Evolutionary conservation across 1,140 invertebrate species (phyloP), one percentile per base, ranked within the genome.

Genomic region (Pachypeltis micranthus): DNA sequence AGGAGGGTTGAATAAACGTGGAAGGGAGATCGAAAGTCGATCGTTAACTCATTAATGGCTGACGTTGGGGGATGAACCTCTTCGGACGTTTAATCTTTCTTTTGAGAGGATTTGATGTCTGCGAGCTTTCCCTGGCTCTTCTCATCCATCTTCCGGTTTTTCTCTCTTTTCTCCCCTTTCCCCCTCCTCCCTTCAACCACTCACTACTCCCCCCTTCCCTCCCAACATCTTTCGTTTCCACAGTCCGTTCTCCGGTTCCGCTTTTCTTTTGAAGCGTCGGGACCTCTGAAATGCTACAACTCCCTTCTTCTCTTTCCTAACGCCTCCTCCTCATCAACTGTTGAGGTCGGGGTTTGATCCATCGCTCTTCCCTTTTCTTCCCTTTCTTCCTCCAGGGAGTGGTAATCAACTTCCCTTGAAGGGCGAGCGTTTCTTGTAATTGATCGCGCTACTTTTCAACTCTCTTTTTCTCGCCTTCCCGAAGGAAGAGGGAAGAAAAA

Each of bases 41-140:
- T 62, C 61, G 61, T 62, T 62, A 62, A 62, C 61, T 62, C 61
- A 62, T 62, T 62, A 62, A 62, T 31, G 44, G 28, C 44, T 55
- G 61, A 59, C 57, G 57, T 59, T 59, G n/a, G 29, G 26, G 29
- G 57, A 59, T 59, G 26, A 31, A 28, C 26, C 29, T 31, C 57
- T 59, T 23, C 24, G 12, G 27, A 31, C 57, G 57, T 59, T 59
- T 59, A 59, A 59, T 59, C 57, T 59, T 59, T 59, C 57, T 59
- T 59, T 59, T 59, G 57, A 59, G 57, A 31, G 57, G 57, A 59
- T 59, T 59, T 59, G 57, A 59, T 59, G 57, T 59, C 29, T 59
- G 27, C 14, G 57, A n/a, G 27, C 16, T n/a, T 27, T 19, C 27
- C 27, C 57, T 27, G 61, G 25, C 34, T 23, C 25, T 16, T 25